Evolutionary conservation across 2,888 invertebrate genomes (phyloP), one percentile per base, ranked within the genome.

Genomic region (Eristalis pertinax): DNA sequence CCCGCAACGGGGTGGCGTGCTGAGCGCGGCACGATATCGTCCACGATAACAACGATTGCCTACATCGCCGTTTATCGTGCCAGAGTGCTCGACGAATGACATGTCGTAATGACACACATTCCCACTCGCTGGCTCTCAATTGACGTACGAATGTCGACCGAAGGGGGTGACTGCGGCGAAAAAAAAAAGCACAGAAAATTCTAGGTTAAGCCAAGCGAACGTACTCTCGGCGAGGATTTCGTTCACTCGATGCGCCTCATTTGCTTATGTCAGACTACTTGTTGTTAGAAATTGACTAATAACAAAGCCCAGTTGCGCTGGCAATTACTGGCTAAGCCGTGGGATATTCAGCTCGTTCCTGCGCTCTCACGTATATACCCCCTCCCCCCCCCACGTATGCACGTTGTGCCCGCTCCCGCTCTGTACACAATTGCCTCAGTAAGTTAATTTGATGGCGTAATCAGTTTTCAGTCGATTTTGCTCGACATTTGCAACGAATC

Each of bases 361-460:
- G 56, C 24, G 26, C 26, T 60, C 60, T 15, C 60, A 5, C 26
- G 19, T 10, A 0, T 32, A 8, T 32, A 32, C 32, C 32, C 8
- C 32, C 1, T 8, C 32, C 32, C 1, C 32, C 8, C 50, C 19
- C 19, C 19, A 50, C 19, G 19, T 19, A 50, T n/a, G 43, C n/a
- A 50, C 43, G 7, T 5, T 50, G 29, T 26, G 26, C 22, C 60
- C 5, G 29, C 29, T 60, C 60, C n/a, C n/a, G n/a, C n/a, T n/a
- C n/a, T n/a, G n/a, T 75, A 72, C 72, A 80, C 77, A 58, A 60
- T 79, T 75, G 70, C 75, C 24, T 63, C 74, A 60, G 75, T 64
- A 67, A 76, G 73, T 80, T 69, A 73, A 73, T 85, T 81, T 85
- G 85, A 80, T 85, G 81, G 58, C 81, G 81, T 85, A 85, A 85